Evolutionary conservation across 2,888 invertebrate genomes (phyloP).

Genomic region (Punctoribates punctum): DNA sequence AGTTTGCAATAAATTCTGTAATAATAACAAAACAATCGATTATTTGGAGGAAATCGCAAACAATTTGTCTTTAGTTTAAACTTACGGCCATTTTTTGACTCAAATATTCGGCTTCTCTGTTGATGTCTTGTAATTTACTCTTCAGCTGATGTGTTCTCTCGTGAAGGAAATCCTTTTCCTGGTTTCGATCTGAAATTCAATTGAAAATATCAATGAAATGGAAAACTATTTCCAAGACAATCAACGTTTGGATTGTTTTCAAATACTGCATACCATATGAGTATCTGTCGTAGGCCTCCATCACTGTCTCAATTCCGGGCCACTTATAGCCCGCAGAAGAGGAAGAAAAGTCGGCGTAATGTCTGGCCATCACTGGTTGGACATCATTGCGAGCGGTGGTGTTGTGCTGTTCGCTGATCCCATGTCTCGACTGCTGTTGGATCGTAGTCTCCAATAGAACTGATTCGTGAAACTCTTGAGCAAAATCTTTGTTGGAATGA

Average conservation of each 20-base stretch:
- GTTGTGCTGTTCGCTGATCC: neutral
- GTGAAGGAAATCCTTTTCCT: conserved; percentile 44
- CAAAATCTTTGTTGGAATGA: conserved; percentile 51
- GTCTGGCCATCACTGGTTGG: too few relatives aligned
- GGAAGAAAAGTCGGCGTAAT: neutral
- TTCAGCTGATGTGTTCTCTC: conserved; percentile 45
- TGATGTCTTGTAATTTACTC: conserved; percentile 43
- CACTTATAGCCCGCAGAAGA: conserved; percentile 48
- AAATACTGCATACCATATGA: conserved; percentile 44
- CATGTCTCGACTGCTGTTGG: conserved; percentile 14
- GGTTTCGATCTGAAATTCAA: conserved; percentile 45
- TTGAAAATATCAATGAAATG: neutral
- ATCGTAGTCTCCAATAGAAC: conserved; percentile 50
- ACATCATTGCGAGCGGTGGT: too few relatives aligned
- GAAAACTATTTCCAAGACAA: conserved; percentile 26
- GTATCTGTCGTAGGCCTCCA: conserved; percentile 54
- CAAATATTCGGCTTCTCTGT: conserved; percentile 45
- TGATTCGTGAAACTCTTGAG: conserved; percentile 55
- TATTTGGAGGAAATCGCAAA: too few relatives aligned
- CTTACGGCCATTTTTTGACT: conserved; percentile 45
- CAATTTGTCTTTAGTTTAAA: neutral
- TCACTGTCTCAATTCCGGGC: conserved; percentile 54
- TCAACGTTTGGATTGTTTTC: neutral
- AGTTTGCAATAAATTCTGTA: conserved; percentile 44
- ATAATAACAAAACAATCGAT: conserved; percentile 8